Evolutionary conservation across 2,888 invertebrate species (phyloP).

Genomic region (Siphlonurus alternatus): DNA sequence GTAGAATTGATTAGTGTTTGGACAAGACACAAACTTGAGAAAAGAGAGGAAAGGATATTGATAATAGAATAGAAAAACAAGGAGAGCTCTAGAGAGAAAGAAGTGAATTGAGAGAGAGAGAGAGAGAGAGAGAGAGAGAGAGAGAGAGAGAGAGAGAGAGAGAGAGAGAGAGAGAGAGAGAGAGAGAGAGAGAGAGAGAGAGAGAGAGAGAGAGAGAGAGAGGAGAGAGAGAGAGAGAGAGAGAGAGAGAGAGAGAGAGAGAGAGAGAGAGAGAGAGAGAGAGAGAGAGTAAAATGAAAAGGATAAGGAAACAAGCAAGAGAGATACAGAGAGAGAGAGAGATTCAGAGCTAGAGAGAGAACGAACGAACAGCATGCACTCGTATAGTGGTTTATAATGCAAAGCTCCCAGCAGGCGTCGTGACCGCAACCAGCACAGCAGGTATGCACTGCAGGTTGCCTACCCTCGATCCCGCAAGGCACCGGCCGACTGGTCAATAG

Average conservation of each 20-base stretch:
- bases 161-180: background rate
- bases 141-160: background rate
- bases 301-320: background rate
- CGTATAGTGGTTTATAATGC: too few species aligned
- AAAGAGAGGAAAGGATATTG: too few species aligned
- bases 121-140: background rate
- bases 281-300: background rate
- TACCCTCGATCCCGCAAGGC: too few species aligned
- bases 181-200: background rate
- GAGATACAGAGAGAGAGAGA: background rate
- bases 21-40: too few species aligned
- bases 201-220: background rate
- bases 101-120: background rate
- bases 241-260: background rate
- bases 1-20: too few species aligned
- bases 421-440: too few species aligned
- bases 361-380: too few species aligned
- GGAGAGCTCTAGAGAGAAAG: background rate
- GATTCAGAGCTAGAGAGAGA: background rate
- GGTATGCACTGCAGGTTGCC: too few species aligned
- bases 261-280: background rate
- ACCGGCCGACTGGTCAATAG: too few species aligned
- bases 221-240: background rate
- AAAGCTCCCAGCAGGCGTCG: too few species aligned
- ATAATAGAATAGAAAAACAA: too few species aligned